Base-by-base conservation (phyloP, 1,140 invertebrate genomes). In the Dermatophagoides farinae region DNA sequence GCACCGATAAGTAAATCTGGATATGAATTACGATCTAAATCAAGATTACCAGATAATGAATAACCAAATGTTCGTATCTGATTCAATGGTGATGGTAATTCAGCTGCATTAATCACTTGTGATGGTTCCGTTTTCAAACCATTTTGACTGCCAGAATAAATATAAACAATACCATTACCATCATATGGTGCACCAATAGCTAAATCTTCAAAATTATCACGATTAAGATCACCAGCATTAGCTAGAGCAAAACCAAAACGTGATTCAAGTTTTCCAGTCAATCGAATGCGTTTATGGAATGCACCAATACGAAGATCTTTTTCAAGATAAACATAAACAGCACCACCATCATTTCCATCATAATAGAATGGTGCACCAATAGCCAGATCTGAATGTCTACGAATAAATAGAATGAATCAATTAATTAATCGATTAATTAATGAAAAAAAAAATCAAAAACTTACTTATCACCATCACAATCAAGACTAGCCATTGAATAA, bases 151-250 rank as follows among this genome's bases (percentile, higher is more conserved):
- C 95, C 93, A 66, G 89, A 86, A 70, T 82, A 47, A 61, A 97
- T 86, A 72, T 91, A 97, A 4, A 98, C 86, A 0, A 87, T 85
- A 10, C 92, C 92, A 16, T 78, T 75, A 14, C 81, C 85, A 61
- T 83, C 91, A 67, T 96, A 97, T 0, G 93, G 95, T 1, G 92
- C 91, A 16, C 92, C 93, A 40, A 97, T 88, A 9, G 85, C 89
- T 64, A 98, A 83, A 75, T 98, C 76, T 65, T 74, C 67, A 65
- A 68, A 77, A 16, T 87, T 87, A 23, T 60, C 58, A n/a, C 25
- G 39, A n/a, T 16, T 44, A 10, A 96, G 75, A 71, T 96, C 90
- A 39, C 88, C 87, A 23, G 88, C 72, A 68, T 83, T 84, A 1
- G 88, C 79, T 61, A 96, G 74, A 0, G 90, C 78, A 64, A 90